Percentiles rank a stretch among this genome's conserved stretches.
phyloP scores from a whole-genome alignment of 2,113 vertebrate genomes.

The Sialia sialis region DNA sequence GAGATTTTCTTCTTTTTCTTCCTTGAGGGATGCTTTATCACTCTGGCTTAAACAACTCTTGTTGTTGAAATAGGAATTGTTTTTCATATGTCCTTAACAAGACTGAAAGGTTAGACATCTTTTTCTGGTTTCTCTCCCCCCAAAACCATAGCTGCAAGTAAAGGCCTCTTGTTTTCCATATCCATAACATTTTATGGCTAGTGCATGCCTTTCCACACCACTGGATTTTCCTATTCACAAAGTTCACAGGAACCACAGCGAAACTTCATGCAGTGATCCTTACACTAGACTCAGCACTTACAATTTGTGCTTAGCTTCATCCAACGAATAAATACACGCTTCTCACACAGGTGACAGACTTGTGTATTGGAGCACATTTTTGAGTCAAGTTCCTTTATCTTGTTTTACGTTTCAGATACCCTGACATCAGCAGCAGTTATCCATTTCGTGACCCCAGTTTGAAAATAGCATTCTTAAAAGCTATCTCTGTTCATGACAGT shows the following conservation, averaged over 20 bases:
- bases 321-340: background rate
- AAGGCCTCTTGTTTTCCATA: background rate
- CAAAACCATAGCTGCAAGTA: background rate
- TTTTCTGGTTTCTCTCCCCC: background rate
- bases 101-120: fast-evolving
- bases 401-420: background rate
- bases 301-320: background rate
- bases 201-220: background rate
- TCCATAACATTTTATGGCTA: background rate
- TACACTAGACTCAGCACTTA: background rate
- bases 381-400: background rate
- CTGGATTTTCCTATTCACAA: background rate
- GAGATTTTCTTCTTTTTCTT: background rate
- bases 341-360: background rate
- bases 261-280: background rate
- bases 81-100: background rate
- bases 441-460: background rate
- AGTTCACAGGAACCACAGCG: background rate
- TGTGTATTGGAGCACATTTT: background rate
- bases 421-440: background rate
- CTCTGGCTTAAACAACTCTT: background rate
- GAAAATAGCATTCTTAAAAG: background rate
- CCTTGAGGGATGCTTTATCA: background rate
- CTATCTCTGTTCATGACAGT: background rate
- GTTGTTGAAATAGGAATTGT: background rate